Percentiles rank a stretch among this genome's conserved stretches.
phyloP scores from a whole-genome alignment of 2,888 invertebrate species.

The Agriopis leucophaearia region DNA sequence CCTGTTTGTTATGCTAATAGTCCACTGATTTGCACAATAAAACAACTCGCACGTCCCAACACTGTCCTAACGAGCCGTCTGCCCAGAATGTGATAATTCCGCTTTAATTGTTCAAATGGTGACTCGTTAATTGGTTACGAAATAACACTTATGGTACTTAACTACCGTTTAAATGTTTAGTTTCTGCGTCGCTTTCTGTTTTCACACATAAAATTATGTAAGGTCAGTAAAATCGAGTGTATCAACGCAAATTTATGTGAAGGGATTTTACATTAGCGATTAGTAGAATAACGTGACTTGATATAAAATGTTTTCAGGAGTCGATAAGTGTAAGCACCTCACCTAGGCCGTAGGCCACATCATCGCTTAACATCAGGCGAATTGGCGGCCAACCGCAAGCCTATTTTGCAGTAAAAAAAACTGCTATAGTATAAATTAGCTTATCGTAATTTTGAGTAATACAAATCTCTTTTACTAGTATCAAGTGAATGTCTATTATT shows the following conservation, averaged over 20 bases:
- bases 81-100: conserved; percentile 58
- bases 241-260: not conserved
- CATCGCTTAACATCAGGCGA: too few relatives aligned
- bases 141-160: conserved; percentile 31
- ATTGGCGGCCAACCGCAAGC: too few relatives aligned
- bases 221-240: conserved; percentile 9
- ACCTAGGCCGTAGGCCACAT: too few relatives aligned
- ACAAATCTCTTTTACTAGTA: too few relatives aligned
- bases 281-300: not conserved
- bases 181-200: conserved; percentile 28
- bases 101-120: conserved; percentile 38
- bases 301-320: too few relatives aligned
- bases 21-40: conserved; percentile 80
- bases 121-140: conserved; percentile 34
- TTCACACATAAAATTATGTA: conserved; percentile 29
- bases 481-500: too few relatives aligned
- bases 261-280: not conserved
- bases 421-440: too few relatives aligned
- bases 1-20: conserved; percentile 81
- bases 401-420: too few relatives aligned
- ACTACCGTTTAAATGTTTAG: conserved; percentile 32
- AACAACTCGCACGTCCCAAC: conserved; percentile 64
- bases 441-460: too few relatives aligned
- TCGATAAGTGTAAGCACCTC: too few relatives aligned
- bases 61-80: conserved; percentile 67